Percentiles rank a stretch among this genome's conserved stretches.
phyloP scores from a whole-genome alignment of 1,140 invertebrate genomes.

The Halesus radiatus region DNA sequence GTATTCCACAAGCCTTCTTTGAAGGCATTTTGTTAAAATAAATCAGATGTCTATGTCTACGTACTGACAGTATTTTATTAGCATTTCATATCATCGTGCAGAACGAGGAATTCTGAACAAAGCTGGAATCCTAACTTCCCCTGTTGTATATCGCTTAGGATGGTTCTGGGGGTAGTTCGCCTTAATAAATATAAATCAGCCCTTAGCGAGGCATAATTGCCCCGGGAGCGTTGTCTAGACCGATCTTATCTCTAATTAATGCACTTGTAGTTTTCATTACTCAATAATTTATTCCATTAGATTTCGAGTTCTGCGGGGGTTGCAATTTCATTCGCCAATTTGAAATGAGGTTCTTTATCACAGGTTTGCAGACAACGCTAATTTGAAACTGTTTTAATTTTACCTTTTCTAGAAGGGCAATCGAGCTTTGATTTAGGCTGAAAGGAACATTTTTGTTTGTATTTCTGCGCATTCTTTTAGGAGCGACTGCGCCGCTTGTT shows the following conservation, averaged over 20 bases:
- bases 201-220: background rate
- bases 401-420: background rate
- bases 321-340: background rate
- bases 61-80: too few species aligned
- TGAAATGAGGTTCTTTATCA: background rate
- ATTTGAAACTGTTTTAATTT: background rate
- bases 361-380: background rate
- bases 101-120: too few species aligned
- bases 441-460: too few species aligned
- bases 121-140: too few species aligned
- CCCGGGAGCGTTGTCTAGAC: background rate
- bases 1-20: too few species aligned
- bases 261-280: background rate
- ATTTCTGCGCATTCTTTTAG: too few species aligned
- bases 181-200: slow-evolving; percentile 24
- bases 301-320: background rate
- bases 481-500: too few species aligned
- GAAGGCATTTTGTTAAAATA: too few species aligned
- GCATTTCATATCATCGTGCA: too few species aligned
- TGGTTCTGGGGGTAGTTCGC: background rate
- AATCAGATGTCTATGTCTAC: too few species aligned
- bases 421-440: too few species aligned
- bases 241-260: background rate
- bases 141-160: background rate
- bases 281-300: background rate